Evolutionary conservation across 2,113 vertebrate genomes (phyloP), one percentile per base, ranked within the genome.

Genomic region (Phoxinus phoxinus): DNA sequence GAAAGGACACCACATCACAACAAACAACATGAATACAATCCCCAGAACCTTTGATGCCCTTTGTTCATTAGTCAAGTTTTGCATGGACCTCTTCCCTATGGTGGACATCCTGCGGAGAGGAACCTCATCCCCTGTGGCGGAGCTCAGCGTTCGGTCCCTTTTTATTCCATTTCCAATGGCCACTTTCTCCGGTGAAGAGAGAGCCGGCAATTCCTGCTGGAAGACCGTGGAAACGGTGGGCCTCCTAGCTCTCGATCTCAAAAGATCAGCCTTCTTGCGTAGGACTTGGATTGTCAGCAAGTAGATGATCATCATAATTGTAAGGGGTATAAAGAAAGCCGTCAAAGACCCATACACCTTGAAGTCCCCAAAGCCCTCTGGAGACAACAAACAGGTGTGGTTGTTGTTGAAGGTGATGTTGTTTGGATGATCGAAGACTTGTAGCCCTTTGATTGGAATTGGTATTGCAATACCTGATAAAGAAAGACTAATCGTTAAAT

Each of bases 1-100:
- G 90, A 99, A 99, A 0, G 98, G 98, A 84, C 97, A 98, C 98
- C 98, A 99, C 98, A 99, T 99, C 85, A 99, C 89, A 65, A 99
- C 93, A 85, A 99, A 99, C 85, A 99, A 94, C 72, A 97, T 95
- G 91, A 99, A 99, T 12, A 99, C 97, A 1, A 99, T 99, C 59
- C 98, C 98, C 19, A 99, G 89, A 72, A 99, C 98, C 89, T 99
- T 99, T 3, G 98, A 99, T 0, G 98, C 98, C 25, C 97, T 95
- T 91, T 99, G 97, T 93, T 99, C 98, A 0, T 98, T 99, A 86
- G 95, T 98, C 85, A 98, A 95, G 0, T 95, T 97, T 91, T 99
- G 98, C 91, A 97, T 95, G 83, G 97, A 98, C 90, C 96, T 98
- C 90, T 97, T 99, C 9, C 98, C 98, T 58, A 95, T 93, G 0